A percentile compares a stretch with the other conserved stretches of the same genome.
Conservation (phyloP, 2,113 vertebrate genomes). For the Barnardius zonarius region DNA sequence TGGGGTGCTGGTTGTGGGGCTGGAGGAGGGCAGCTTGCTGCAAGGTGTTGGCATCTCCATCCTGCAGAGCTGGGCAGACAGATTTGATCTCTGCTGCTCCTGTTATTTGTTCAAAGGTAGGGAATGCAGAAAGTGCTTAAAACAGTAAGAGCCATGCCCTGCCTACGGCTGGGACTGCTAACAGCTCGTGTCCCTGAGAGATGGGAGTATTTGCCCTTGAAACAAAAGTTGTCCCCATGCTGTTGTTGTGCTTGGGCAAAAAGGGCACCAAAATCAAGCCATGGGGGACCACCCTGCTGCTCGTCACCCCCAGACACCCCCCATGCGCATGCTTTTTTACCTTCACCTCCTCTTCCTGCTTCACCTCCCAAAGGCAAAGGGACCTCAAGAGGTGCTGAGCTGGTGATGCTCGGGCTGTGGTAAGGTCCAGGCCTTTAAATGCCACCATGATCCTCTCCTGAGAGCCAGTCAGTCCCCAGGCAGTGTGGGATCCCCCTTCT, state of each 20-base stretch:
- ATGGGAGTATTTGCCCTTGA: not conserved
- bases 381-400: not conserved
- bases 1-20: rapidly evolving
- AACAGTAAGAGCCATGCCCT: not conserved
- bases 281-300: rapidly evolving
- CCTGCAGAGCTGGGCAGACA: not conserved
- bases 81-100: not conserved
- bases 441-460: rapidly evolving
- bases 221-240: not conserved
- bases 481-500: rapidly evolving
- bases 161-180: not conserved
- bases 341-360: not conserved
- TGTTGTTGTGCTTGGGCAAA: not conserved
- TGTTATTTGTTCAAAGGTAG: not conserved
- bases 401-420: not conserved
- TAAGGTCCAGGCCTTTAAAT: not conserved
- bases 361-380: not conserved
- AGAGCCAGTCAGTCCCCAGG: not conserved
- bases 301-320: not conserved
- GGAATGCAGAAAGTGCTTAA: not conserved
- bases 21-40: not conserved
- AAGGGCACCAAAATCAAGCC: not conserved
- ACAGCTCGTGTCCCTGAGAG: not conserved
- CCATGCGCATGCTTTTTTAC: rapidly evolving
- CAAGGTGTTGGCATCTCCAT: not conserved